Conservation (phyloP, 2,797 vertebrate species). For the Alfaro cultratus region DNA sequence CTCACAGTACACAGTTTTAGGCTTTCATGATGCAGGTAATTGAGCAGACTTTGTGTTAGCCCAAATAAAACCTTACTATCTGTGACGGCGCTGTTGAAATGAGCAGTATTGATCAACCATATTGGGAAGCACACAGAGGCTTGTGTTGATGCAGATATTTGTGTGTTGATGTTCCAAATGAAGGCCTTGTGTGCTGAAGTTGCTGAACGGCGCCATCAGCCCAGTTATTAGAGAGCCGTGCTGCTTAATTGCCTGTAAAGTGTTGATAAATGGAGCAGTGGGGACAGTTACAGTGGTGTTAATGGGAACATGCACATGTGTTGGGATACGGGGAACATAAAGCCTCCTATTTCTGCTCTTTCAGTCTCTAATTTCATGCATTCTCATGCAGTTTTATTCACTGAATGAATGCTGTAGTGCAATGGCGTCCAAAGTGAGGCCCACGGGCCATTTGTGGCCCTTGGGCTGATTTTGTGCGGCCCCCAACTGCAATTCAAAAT, state of each 20-base stretch:
- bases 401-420: not conserved
- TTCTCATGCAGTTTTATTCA: conserved; percentile 21
- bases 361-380: conserved; percentile 22
- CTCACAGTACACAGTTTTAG: conserved; percentile 26
- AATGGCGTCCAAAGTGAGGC: too few relatives aligned
- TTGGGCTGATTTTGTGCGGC: too few relatives aligned
- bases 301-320: conserved; percentile 46
- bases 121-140: not conserved
- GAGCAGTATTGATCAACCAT: conserved; percentile 25
- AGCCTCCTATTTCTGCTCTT: conserved; percentile 14
- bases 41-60: conserved; percentile 13
- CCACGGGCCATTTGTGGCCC: too few relatives aligned
- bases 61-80: conserved; percentile 37
- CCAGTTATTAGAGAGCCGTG: conserved; percentile 45
- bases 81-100: conserved; percentile 31
- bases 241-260: conserved; percentile 78
- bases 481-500: too few relatives aligned
- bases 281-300: conserved; percentile 63
- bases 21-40: conserved; percentile 39
- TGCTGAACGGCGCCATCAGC: conserved; percentile 31
- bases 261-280: conserved; percentile 66
- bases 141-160: conserved; percentile 10
- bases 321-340: not conserved
- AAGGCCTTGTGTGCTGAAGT: conserved; percentile 19
- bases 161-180: conserved; percentile 28